Conservation (phyloP, 2,888 invertebrate genomes). For the Acholoe squamosa region DNA sequence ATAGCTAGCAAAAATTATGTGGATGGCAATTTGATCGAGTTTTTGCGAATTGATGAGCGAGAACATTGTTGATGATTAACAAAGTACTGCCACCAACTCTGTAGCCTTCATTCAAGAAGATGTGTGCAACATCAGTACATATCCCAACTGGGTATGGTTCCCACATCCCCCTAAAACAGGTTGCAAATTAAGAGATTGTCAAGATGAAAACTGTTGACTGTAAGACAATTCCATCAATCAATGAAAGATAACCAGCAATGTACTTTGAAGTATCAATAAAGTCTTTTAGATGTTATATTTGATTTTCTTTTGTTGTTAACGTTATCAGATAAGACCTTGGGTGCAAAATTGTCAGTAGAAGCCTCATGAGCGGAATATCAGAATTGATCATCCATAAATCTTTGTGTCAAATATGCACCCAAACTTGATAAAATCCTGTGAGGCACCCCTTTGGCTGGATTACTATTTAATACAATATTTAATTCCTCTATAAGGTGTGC, state of each 20-base stretch:
- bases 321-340: no score
- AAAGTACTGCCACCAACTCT: neutral
- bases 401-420: no score
- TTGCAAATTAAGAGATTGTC: neutral
- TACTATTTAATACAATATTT: no score
- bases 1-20: neutral
- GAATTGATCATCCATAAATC: no score
- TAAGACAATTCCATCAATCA: constrained; percentile 18
- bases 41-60: neutral
- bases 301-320: no score
- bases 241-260: neutral
- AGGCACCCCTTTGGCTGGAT: no score
- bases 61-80: neutral
- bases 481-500: no score
- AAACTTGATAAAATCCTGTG: no score
- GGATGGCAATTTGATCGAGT: neutral
- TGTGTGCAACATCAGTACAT: neutral
- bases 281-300: constrained; percentile 44
- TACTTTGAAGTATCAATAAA: constrained; percentile 53
- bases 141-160: neutral
- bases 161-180: neutral
- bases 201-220: constrained; percentile 8
- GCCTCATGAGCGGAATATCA: no score
- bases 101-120: neutral
- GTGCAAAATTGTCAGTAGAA: no score